Percentiles rank a stretch among this genome's conserved stretches.
Conservation (phyloP, 1,140 invertebrate species). For the Anastrepha obliqua region DNA sequence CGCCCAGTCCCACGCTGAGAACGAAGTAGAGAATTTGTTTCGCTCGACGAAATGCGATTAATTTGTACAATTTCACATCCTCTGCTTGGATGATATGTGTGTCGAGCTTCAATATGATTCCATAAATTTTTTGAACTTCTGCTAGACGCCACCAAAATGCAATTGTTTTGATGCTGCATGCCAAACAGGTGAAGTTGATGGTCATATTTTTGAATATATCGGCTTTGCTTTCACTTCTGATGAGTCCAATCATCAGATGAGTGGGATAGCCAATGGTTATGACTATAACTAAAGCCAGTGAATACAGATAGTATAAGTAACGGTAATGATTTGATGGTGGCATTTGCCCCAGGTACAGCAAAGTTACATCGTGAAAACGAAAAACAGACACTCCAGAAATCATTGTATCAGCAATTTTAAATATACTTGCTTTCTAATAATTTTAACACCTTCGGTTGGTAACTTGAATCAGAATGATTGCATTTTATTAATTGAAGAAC, state of each 20-base stretch:
- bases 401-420: not conserved
- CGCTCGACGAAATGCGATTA: not conserved
- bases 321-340: conserved; percentile 7
- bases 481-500: too few species aligned
- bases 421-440: not conserved
- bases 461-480: not conserved
- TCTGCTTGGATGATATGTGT: not conserved
- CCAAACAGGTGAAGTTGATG: conserved; percentile 33
- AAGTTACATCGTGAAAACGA: conserved; percentile 9
- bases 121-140: conserved; percentile 27
- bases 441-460: not conserved
- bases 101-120: conserved; percentile 21
- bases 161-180: conserved; percentile 28
- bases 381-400: not conserved
- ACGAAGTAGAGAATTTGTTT: conserved; percentile 1
- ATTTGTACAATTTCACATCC: conserved; percentile 3
- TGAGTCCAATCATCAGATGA: conserved; percentile 48
- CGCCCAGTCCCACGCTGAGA: not conserved
- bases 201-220: conserved; percentile 53
- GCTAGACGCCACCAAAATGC: conserved; percentile 41
- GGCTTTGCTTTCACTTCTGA: not conserved
- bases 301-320: conserved; percentile 32
- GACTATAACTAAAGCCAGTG: conserved; percentile 5
- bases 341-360: not conserved
- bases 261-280: conserved; percentile 50